Evolutionary conservation across 2,113 vertebrate species (phyloP).

Genomic region (Miniopterus natalensis): DNA sequence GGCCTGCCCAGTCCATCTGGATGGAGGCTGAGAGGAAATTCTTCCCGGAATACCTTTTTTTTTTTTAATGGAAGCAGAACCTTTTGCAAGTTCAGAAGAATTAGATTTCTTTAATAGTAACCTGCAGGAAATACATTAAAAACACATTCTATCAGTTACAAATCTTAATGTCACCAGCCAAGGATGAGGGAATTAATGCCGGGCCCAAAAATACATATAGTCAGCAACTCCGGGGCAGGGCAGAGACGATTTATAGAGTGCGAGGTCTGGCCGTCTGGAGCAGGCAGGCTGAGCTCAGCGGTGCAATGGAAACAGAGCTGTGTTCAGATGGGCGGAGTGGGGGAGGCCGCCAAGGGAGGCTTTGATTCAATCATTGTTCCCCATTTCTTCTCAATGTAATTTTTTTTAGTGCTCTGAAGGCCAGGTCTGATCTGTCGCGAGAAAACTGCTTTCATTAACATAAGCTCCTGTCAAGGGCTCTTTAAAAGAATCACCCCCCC

Average conservation of each 20-base stretch:
- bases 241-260: constrained; percentile 84
- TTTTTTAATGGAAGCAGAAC: constrained; percentile 78
- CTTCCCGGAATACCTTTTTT: constrained; percentile 60
- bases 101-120: constrained; percentile 83
- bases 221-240: constrained; percentile 75
- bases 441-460: constrained; percentile 70
- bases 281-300: constrained; percentile 70
- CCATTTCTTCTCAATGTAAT: constrained; percentile 62
- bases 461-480: constrained; percentile 42
- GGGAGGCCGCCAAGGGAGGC: neutral
- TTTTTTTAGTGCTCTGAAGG: constrained; percentile 28
- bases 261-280: constrained; percentile 64
- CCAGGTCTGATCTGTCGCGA: constrained; percentile 66
- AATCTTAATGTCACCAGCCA: constrained; percentile 84
- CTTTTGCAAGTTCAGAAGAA: constrained; percentile 81
- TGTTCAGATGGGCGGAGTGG: constrained; percentile 52
- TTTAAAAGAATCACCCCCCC: constrained; percentile 14
- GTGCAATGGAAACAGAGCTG: constrained; percentile 72
- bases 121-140: constrained; percentile 88
- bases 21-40: constrained; percentile 41
- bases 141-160: constrained; percentile 84
- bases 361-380: constrained; percentile 70
- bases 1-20: neutral
- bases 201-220: constrained; percentile 79
- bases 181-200: constrained; percentile 81